Evolutionary conservation across 2,888 invertebrate species (phyloP).

Genomic region (Plutella xylostella): DNA sequence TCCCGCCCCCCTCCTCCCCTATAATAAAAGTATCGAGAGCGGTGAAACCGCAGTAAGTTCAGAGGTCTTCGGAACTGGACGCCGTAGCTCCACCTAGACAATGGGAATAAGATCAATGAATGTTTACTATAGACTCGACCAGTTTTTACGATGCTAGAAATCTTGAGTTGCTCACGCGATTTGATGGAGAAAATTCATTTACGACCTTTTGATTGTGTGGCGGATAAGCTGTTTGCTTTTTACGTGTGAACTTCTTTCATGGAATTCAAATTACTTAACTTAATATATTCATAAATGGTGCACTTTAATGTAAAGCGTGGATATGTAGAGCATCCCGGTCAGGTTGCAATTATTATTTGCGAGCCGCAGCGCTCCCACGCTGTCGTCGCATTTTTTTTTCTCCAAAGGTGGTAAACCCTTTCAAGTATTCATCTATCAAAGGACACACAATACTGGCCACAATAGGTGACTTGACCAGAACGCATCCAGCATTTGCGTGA

Average conservation of each 20-base stretch:
- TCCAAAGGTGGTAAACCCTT: conserved; percentile 57
- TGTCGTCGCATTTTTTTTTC: conserved; percentile 42
- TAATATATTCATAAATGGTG: too few relatives aligned
- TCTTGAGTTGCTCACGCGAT: conserved; percentile 18
- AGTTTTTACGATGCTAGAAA: conserved; percentile 34
- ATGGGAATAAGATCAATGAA: conserved; percentile 38
- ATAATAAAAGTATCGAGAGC: background rate
- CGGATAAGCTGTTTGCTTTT: background rate
- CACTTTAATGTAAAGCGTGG: background rate
- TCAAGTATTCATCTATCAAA: conserved; percentile 33
- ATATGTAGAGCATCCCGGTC: background rate
- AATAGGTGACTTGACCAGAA: conserved; percentile 63
- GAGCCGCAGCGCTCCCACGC: conserved; percentile 45
- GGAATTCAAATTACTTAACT: too few relatives aligned
- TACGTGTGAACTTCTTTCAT: too few relatives aligned
- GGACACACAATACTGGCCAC: conserved; percentile 41
- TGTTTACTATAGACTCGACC: conserved; percentile 22
- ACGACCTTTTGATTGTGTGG: conserved; percentile 29
- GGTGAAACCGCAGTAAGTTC: background rate
- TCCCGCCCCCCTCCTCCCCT: background rate
- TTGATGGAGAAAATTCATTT: background rate
- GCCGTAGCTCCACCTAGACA: conserved; percentile 7
- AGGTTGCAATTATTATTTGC: conserved; percentile 2
- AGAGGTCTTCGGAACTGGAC: background rate
- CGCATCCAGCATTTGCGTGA: conserved; percentile 33